Conservation (phyloP, 2,888 invertebrate species). For the Callosobruchus maculatus region DNA sequence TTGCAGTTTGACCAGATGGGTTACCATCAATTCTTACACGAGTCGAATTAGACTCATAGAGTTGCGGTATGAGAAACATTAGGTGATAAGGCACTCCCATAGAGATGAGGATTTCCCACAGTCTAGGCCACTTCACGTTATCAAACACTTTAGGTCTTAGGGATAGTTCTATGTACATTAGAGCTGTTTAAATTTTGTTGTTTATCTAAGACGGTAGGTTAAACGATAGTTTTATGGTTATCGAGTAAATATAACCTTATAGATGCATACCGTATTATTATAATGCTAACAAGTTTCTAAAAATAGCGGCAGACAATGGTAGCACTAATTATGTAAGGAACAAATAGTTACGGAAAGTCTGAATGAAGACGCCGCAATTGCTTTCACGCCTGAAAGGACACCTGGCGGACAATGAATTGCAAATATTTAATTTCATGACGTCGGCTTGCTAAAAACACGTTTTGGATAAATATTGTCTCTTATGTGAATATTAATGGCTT, state of each 20-base stretch:
- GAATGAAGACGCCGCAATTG: not conserved
- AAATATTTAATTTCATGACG: not conserved
- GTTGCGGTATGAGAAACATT: too few relatives aligned
- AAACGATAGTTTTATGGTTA: too few relatives aligned
- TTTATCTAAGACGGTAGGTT: too few relatives aligned
- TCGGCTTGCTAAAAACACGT: not conserved
- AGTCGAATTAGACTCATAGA: too few relatives aligned
- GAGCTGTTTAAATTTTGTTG: too few relatives aligned
- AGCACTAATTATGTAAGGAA: not conserved
- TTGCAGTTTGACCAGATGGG: too few relatives aligned
- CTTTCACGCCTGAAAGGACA: not conserved
- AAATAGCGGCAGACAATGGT: not conserved
- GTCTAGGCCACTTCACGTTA: too few relatives aligned
- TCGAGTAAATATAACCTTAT: not conserved
- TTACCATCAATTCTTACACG: too few relatives aligned
- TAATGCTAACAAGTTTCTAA: not conserved
- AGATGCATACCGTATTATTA: not conserved
- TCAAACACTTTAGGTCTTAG: too few relatives aligned
- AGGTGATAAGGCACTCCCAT: too few relatives aligned
- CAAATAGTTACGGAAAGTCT: not conserved
- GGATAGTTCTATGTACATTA: too few relatives aligned
- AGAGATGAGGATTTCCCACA: too few relatives aligned
- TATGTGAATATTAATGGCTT: not conserved
- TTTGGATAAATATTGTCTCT: not conserved
- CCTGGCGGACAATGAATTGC: not conserved